Conservation (phyloP, 2,888 invertebrate species). For the Plebejus argus region DNA sequence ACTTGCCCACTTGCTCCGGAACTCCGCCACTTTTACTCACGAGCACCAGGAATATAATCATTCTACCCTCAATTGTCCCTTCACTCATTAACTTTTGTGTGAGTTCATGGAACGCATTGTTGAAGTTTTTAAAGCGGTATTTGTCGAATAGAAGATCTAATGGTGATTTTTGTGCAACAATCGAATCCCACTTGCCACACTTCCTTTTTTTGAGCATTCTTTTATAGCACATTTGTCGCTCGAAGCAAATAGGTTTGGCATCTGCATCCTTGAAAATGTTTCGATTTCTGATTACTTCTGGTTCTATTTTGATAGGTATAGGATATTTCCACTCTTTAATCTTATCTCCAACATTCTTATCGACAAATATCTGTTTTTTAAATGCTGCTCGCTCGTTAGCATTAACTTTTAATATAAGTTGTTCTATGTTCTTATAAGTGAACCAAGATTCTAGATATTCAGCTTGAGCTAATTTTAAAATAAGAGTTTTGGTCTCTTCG, state of each 20-base stretch:
- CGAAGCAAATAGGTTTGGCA: constrained; percentile 35
- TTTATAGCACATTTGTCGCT: neutral
- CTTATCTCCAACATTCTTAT: constrained; percentile 49
- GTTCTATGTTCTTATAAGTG: constrained; percentile 54
- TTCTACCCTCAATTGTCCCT: constrained; percentile 53
- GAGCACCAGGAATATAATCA: constrained; percentile 62
- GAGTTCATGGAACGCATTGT: constrained; percentile 55
- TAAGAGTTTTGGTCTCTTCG: constrained; percentile 54
- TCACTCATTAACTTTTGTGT: constrained; percentile 51
- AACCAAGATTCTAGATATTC: constrained; percentile 54
- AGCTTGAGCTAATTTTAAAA: constrained; percentile 53
- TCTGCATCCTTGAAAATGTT: constrained; percentile 49
- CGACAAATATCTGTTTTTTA: constrained; percentile 55
- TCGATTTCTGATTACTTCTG: constrained; percentile 40
- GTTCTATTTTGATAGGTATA: constrained; percentile 41
- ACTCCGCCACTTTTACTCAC: constrained; percentile 63
- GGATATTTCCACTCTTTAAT: constrained; percentile 52
- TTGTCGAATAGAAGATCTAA: constrained; percentile 58
- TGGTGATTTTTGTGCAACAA: constrained; percentile 42
- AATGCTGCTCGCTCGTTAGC: constrained; percentile 48
- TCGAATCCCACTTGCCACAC: neutral
- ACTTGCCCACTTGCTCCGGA: constrained; percentile 48
- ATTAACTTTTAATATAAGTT: constrained; percentile 53
- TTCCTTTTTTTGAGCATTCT: constrained; percentile 24
- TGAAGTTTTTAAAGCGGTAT: constrained; percentile 57